Evolutionary conservation across 1,140 invertebrate species (phyloP), one percentile per base, ranked within the genome.

Genomic region (Papilio glaucus): DNA sequence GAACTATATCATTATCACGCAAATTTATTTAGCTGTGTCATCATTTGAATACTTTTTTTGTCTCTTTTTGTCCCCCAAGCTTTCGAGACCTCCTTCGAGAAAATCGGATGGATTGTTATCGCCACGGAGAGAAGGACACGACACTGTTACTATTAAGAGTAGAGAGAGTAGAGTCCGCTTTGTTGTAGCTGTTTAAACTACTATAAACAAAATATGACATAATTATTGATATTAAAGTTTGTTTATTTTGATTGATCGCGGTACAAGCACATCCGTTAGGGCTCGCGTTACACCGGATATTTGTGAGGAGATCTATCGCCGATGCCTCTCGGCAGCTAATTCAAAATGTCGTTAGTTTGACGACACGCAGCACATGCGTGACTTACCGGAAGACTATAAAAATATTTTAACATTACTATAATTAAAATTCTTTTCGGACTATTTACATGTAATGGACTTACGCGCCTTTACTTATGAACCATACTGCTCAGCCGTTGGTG

Each of bases 261-360:
- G 49, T 26, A 57, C 8, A 57, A 24, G 49, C 10, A 57, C 62
- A 65, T 65, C 62, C 62, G 62, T 39, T 65, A 37, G 2, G 9
- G 37, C 37, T 65, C n/a, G 10, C 33, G n/a, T 65, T 65, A 37
- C 29, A 65, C 62, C 29, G 62, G 37, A 39, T 38, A 65, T 65
- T 65, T 39, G 62, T 18, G n/a, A 15, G 15, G 15, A 65, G 62
- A 65, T 65, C 62, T 65, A 38, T 65, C 33, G 15, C 37, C 21
- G 45, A 38, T 4, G 62, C 62, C 9, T 24, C 37, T 65, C 62
- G n/a, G 12, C 62, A 39, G 29, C 33, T 65, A 65, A 65, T 65
- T 65, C 29, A 39, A 65, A 65, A n/a, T 65, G 62, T 38, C 33
- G 61, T 21, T 53, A 53, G 39, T n/a, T 42, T 42, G 39, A 42